Conservation (phyloP, 2,113 vertebrate species). For the Pardalotus punctatus region DNA sequence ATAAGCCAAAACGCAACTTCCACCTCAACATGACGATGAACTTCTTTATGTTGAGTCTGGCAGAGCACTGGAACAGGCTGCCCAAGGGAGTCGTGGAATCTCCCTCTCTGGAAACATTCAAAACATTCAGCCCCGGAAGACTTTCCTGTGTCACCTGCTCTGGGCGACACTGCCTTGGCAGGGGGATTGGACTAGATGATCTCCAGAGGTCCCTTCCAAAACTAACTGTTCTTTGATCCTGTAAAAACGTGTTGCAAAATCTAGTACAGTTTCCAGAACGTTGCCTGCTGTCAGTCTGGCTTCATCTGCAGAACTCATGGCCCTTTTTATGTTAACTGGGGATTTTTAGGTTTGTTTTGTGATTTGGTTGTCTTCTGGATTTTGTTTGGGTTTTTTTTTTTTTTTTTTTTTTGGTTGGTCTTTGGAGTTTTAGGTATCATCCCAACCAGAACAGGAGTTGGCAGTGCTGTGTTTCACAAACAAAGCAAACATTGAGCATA, state of each 20-base stretch:
- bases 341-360: not conserved
- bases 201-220: not conserved
- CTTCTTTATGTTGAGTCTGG: not conserved
- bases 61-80: not conserved
- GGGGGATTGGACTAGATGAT: too few relatives aligned
- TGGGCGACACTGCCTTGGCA: not conserved
- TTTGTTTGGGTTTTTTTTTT: not conserved
- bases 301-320: too few relatives aligned
- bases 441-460: rapidly evolving
- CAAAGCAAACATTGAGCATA: rapidly evolving
- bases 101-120: too few relatives aligned
- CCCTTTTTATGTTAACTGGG: not conserved
- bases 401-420: not conserved
- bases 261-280: not conserved
- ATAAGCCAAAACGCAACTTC: not conserved
- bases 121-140: not conserved
- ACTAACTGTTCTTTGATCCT: rapidly evolving
- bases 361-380: not conserved
- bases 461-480: not conserved
- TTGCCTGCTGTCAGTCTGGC: not conserved
- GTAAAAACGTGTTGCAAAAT: rapidly evolving
- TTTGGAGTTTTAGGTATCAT: not conserved
- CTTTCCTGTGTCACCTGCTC: not conserved
- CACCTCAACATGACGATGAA: not conserved
- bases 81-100: not conserved